phyloP scores from a whole-genome alignment of 2,888 invertebrate genomes.

The Drosophila histrio region DNA sequence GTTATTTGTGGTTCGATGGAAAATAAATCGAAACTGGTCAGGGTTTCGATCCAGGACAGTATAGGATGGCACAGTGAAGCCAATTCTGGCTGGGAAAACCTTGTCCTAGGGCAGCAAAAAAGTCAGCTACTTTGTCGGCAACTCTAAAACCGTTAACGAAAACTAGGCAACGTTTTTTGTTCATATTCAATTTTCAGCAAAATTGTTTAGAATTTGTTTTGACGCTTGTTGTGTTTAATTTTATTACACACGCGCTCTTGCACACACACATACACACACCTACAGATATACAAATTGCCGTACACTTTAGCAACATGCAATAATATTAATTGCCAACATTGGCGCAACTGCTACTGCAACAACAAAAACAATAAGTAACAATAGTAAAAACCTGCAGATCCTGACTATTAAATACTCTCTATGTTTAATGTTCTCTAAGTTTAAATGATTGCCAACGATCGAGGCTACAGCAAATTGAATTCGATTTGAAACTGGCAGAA shows the following conservation, averaged over 20 bases:
- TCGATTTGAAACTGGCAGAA: no score
- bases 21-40: constrained; percentile 76
- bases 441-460: no score
- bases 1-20: constrained; percentile 80
- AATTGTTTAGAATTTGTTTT: constrained; percentile 73
- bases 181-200: constrained; percentile 32
- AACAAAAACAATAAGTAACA: constrained; percentile 36
- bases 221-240: constrained; percentile 76
- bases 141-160: constrained; percentile 3
- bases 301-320: constrained; percentile 66
- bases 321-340: constrained; percentile 78
- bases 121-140: neutral
- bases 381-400: constrained; percentile 8
- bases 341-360: constrained; percentile 62
- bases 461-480: no score
- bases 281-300: constrained; percentile 22
- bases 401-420: constrained; percentile 25
- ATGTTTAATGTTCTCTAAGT: no score
- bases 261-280: constrained; percentile 7
- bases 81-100: neutral
- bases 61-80: neutral
- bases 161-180: constrained; percentile 14
- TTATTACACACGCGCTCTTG: constrained; percentile 56
- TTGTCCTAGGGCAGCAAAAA: neutral
- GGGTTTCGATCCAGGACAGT: constrained; percentile 20